phyloP scores from a whole-genome alignment of 2,113 vertebrate species.

The Pholis gunnellus region DNA sequence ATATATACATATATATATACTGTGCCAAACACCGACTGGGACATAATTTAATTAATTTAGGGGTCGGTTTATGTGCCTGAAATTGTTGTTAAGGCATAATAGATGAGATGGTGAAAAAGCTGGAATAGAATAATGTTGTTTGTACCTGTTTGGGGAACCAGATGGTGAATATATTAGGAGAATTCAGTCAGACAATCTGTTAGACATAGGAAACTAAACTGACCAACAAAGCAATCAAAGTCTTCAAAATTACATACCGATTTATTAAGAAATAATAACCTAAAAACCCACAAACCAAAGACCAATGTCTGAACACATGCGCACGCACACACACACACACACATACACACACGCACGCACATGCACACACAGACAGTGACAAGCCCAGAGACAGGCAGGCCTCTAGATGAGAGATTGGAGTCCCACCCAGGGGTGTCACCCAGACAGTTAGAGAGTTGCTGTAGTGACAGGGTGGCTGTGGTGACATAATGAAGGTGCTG shows the following conservation, averaged over 20 bases:
- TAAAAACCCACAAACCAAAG: conserved; percentile 26
- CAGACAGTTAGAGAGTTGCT: conserved; percentile 83
- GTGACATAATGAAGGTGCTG: conserved; percentile 99
- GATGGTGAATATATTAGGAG: conserved; percentile 22
- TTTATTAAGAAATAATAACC: conserved; percentile 7
- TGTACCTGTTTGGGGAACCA: conserved; percentile 26
- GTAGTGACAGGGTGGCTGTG: conserved; percentile 89
- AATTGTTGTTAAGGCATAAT: conserved; percentile 30
- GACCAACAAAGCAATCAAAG: background rate
- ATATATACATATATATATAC: background rate
- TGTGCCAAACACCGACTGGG: conserved; percentile 21
- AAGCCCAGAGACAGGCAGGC: conserved; percentile 71
- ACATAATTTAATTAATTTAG: conserved; percentile 37
- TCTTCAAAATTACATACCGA: conserved; percentile 1
- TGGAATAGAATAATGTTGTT: conserved; percentile 18
- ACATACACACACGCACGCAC: conserved; percentile 41
- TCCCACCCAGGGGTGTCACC: conserved; percentile 83
- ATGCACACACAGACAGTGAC: conserved; percentile 61
- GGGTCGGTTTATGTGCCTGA: conserved; percentile 18
- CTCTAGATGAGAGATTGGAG: conserved; percentile 84
- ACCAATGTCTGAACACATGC: background rate
- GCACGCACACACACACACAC: conserved; percentile 37
- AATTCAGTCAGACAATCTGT: conserved; percentile 25
- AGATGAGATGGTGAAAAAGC: conserved; percentile 20
- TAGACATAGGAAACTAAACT: conserved; percentile 13